phyloP scores from a whole-genome alignment of 2,797 vertebrate genomes.

The Paratrypauchen microcephalus region DNA sequence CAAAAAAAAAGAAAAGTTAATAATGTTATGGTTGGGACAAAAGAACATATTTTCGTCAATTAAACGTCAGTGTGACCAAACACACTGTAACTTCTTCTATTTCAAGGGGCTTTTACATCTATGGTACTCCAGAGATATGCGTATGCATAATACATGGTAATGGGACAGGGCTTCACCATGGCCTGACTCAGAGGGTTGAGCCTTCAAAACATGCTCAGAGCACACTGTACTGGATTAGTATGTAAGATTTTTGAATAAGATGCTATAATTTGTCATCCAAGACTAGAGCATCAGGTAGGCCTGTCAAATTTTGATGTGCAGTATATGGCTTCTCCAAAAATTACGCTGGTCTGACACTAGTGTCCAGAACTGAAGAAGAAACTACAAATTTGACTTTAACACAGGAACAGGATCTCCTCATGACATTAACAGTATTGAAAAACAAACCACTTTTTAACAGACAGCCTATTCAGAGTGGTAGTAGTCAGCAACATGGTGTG shows the following conservation, averaged over 20 bases:
- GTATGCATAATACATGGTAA: slow-evolving; percentile 70
- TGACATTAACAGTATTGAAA: background rate
- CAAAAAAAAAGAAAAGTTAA: background rate
- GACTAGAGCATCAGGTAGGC: background rate
- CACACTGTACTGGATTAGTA: slow-evolving; percentile 16
- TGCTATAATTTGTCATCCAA: background rate
- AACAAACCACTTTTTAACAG: background rate
- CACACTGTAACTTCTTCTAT: slow-evolving; percentile 37
- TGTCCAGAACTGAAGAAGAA: too few species aligned
- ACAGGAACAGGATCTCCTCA: background rate
- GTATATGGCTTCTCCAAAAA: too few species aligned
- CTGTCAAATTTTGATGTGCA: too few species aligned
- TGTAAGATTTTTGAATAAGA: background rate
- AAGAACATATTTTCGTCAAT: slow-evolving; percentile 13
- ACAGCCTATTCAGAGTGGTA: slow-evolving; percentile 12
- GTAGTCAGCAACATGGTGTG: slow-evolving; percentile 28
- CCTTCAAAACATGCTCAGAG: slow-evolving; percentile 31
- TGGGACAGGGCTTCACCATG: slow-evolving; percentile 55
- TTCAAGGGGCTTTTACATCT: slow-evolving; percentile 64
- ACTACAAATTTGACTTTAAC: background rate
- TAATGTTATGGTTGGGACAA: background rate
- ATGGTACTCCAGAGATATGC: slow-evolving; percentile 47
- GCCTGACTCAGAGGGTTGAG: slow-evolving; percentile 46
- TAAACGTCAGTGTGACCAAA: slow-evolving; percentile 31
- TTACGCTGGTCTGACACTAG: too few species aligned